Base-by-base conservation (phyloP, 2,113 vertebrate genomes). In the Corythornis madagascariensis region DNA sequence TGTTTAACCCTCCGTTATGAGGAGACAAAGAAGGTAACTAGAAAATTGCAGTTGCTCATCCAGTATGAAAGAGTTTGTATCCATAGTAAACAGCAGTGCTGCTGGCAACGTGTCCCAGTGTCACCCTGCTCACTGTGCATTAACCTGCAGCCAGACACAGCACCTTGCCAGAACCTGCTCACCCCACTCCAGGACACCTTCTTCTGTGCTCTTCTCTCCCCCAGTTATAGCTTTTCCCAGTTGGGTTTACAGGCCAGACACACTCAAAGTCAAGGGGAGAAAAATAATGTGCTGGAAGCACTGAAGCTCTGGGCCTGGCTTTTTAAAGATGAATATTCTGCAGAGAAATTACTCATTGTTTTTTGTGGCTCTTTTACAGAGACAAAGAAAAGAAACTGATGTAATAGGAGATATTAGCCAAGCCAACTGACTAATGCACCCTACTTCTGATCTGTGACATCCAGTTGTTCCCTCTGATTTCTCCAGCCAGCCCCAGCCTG, bases 331-430 rank as follows among this genome's bases (percentile, higher is more conserved):
- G 86, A 90, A 73, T 82, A 93, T 94, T 96, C 90, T 7, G 1
- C 92, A 81, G 92, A 91, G 82, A 89, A 96, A 96, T 95, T 92
- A 96, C 91, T 96, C 95, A 96, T 89, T 96, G 92, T 88, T 93
- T 91, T 92, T 95, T 88, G 91, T 96, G 95, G 91, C 95, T 91
- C 56, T 88, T 93, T 71, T 70, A 91, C 84, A 96, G 92, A 92
- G 84, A 47, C 70, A 38, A 83, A 92, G 89, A 95, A 90, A 93
- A 95, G 91, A 94, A 89, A 86, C 91, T 93, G 96, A 96, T 95
- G 96, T 83, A 89, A 95, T 66, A 89, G 69, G 56, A 85, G 75
- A 45, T 45, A 70, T 85, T 80, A 79, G 89, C 95, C 95, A 96
- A 92, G 67, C 43, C 79, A 88, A 80, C 84, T 86, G 91, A 93